Base-by-base conservation (phyloP, 1,140 invertebrate species). In the Monomorium pharaonis region DNA sequence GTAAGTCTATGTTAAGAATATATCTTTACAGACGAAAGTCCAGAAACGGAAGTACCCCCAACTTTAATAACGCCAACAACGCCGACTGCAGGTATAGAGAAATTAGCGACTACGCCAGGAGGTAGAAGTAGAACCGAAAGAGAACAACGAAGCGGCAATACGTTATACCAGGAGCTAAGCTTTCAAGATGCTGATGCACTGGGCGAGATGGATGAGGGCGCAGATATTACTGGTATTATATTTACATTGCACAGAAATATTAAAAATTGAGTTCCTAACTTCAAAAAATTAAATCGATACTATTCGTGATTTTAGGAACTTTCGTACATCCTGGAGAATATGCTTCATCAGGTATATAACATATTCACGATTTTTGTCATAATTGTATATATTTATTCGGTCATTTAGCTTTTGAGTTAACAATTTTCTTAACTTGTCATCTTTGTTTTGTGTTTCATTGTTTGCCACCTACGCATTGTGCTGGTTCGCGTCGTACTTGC, bases 311-410 rank as follows among this genome's bases (percentile, higher is more conserved):
- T 94, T 84, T 95, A 99, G 99, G 99, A 92, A 98, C 98, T 94
- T 98, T 98, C 97, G 98, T 99, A 86, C 98, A 99, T 96, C 99
- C 99, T 92, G 99, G 98, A 93, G 99, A 99, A 96, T 99, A 99
- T 96, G 98, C 99, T 54, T 99, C 98, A 84, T 99, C 99, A 96
- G 99, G 99, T 99, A 97, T 96, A 92, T 51, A 6, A 65, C 67
- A 37, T 47, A 63, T 80, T 62, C 14, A 47, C 3, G 1, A 60
- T 18, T 54, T 42, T 76, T 60, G 21, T 1, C 0, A 74, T 30
- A 44, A n/a, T n/a, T n/a, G n/a, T n/a, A n/a, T 24, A 56, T 37
- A 88, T 85, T 5, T 1, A 27, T 81, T 83, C 2, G 1, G 27
- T 37, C 5, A 62, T 33, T 33, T 65, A 81, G 47, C 7, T 47